Evolutionary conservation across 1,140 invertebrate genomes (phyloP).

Genomic region (Panulirus ornatus): DNA sequence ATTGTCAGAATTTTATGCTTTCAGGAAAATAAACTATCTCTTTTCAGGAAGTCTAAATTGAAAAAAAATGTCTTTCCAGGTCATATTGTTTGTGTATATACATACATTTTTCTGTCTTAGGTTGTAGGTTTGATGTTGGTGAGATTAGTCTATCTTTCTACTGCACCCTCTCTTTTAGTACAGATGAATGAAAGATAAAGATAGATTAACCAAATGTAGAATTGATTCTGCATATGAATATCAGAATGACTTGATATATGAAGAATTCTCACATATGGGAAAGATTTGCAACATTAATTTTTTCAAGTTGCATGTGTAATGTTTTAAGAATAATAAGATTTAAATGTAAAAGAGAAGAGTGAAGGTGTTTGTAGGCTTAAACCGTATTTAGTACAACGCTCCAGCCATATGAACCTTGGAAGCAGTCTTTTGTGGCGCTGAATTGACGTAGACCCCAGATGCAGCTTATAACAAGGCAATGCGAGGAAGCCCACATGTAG

Average conservation of each 20-base stretch:
- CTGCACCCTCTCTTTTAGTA: conserved; percentile 39
- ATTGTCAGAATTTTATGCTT: conserved; percentile 33
- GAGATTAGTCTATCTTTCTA: conserved; percentile 30
- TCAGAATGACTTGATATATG: conserved; percentile 3
- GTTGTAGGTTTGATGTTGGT: conserved; percentile 26
- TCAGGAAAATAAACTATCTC: conserved; percentile 53
- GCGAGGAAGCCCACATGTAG: conserved; percentile 53
- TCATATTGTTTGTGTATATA: conserved; percentile 26
- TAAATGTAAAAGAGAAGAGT: conserved; percentile 53
- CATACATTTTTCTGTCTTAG: conserved; percentile 9
- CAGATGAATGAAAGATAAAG: conserved; percentile 1
- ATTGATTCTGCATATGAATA: neutral
- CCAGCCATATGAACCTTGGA: conserved; percentile 39
- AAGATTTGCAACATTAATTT: neutral
- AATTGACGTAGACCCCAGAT: conserved; percentile 46
- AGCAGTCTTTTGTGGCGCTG: conserved; percentile 54
- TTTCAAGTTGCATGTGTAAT: conserved; percentile 46
- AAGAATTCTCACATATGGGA: neutral
- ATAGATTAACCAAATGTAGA: neutral
- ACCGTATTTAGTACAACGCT: conserved; percentile 52
- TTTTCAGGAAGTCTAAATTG: conserved; percentile 42
- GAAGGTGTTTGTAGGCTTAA: conserved; percentile 51
- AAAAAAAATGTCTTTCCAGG: conserved; percentile 39
- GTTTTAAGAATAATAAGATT: neutral
- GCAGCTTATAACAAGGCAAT: conserved; percentile 52